phyloP scores from a whole-genome alignment of 2,888 invertebrate species.

The Eulithis prunata region DNA sequence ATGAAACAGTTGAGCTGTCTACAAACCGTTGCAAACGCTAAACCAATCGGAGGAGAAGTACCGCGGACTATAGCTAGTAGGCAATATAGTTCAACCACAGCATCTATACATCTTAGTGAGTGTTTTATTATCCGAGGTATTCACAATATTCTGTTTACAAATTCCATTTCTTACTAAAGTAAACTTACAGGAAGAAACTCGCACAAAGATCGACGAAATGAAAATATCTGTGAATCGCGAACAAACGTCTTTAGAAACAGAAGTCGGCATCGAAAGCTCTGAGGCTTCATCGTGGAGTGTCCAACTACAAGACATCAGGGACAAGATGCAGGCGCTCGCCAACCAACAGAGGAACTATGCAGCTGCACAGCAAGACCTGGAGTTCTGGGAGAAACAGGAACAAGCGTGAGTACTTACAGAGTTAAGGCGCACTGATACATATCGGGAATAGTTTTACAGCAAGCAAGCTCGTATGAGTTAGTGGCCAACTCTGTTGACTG shows the following conservation, averaged over 20 bases:
- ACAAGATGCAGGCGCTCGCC: constrained; percentile 44
- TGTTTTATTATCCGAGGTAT: no score
- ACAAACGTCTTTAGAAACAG: constrained; percentile 50
- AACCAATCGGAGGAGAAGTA: no score
- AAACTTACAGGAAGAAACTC: constrained; percentile 59
- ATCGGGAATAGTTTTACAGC: no score
- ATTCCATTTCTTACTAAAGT: no score
- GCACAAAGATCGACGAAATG: constrained; percentile 55
- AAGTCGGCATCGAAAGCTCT: constrained; percentile 45
- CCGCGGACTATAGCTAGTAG: neutral
- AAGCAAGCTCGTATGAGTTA: no score
- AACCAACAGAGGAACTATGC: constrained; percentile 46
- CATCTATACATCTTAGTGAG: no score
- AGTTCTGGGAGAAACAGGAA: constrained; percentile 63
- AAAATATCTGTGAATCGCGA: constrained; percentile 51
- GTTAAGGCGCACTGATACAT: no score
- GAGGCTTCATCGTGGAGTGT: constrained; percentile 48
- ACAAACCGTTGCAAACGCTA: no score
- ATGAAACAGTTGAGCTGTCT: no score
- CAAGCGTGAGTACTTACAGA: constrained; percentile 40
- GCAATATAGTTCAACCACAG: no score
- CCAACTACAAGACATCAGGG: constrained; percentile 41
- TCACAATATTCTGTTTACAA: no score
- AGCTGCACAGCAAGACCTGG: constrained; percentile 47
- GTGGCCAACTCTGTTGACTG: no score